Base-by-base conservation (phyloP, 1,140 invertebrate genomes). In the Stegodyphus dumicola region DNA sequence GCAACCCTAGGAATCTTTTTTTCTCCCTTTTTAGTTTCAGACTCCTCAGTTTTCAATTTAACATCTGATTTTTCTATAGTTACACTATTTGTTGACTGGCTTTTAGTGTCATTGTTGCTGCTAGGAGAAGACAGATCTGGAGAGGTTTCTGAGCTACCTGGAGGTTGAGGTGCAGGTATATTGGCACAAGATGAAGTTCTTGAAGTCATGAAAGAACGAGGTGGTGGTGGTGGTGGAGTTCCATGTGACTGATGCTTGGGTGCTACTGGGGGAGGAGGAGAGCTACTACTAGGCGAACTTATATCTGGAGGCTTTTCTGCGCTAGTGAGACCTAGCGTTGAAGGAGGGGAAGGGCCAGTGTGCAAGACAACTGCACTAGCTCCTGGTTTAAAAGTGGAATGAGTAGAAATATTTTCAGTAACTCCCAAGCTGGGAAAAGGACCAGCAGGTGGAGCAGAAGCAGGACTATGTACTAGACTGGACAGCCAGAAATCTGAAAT, bases 401-500 rank as follows among this genome's bases (percentile, higher is more conserved):
- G 84, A 54, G n/a, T 15, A 51, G 33, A 93, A 93, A 87, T 92
- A 93, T 90, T 93, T 93, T 88, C 93, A 92, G 90, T 92, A 93
- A 89, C 73, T 53, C 88, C 89, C 6, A 77, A 70, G 53, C 60
- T 69, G 51, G 54, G 69, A 4, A 54, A 69, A 52, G 84, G 49
- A 6, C 15, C 64, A 17, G 69, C 54, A 76, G 73, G 64, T 64
- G 52, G 51, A 73, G 60, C 49, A 17, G 65, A 6, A 11, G 71
- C 77, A 15, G 93, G 7, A 94, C 93, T 89, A 93, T 94, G 53
- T 94, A 94, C 94, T 94, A 94, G 51, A 94, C 85, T 94, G 90
- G 96, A 97, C 81, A 95, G 93, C 96, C 96, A 97, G 91, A 96
- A 96, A 91, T 96, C 95, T 93, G 89, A 90, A 90, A 83, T 66